These are phyloP conservation scores for Ctenodactylus gundi DNA, from an alignment of 2,113 vertebrate species.

Conservation along the genomic window DNA sequence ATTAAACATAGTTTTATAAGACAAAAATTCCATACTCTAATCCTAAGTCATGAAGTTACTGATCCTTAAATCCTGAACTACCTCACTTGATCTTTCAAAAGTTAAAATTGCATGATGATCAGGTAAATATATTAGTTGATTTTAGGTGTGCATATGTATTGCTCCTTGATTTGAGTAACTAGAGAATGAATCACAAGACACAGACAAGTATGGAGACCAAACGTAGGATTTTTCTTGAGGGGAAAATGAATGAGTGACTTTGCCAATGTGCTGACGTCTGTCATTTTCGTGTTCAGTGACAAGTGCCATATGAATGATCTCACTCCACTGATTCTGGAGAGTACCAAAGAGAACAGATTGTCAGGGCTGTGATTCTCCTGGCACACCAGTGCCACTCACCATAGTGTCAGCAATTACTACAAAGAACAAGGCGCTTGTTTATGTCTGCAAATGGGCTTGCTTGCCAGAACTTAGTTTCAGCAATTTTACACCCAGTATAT, in stretches of 20 bases:
- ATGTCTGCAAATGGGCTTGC: slow-evolving; percentile 33
- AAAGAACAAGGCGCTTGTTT: not conserved
- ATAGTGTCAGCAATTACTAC: not conserved
- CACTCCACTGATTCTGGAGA: slow-evolving; percentile 52
- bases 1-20: not conserved
- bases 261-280: slow-evolving; percentile 63
- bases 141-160: not conserved
- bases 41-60: not conserved
- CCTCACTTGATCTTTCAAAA: not conserved
- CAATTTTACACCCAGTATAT: slow-evolving; percentile 10
- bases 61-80: not conserved
- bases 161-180: not conserved
- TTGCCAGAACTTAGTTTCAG: slow-evolving; percentile 60
- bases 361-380: slow-evolving; percentile 10
- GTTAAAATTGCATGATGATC: not conserved
- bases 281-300: slow-evolving; percentile 68
- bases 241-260: slow-evolving; percentile 51
- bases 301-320: slow-evolving; percentile 69
- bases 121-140: not conserved
- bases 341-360: slow-evolving; percentile 64
- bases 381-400: not conserved
- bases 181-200: slow-evolving; percentile 5
- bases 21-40: not conserved
- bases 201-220: not conserved
- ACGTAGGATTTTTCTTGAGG: not conserved